Percentiles rank a stretch among this genome's conserved stretches.
phyloP scores from a whole-genome alignment of 2,113 vertebrate species.

The Chrysochloris asiatica region DNA sequence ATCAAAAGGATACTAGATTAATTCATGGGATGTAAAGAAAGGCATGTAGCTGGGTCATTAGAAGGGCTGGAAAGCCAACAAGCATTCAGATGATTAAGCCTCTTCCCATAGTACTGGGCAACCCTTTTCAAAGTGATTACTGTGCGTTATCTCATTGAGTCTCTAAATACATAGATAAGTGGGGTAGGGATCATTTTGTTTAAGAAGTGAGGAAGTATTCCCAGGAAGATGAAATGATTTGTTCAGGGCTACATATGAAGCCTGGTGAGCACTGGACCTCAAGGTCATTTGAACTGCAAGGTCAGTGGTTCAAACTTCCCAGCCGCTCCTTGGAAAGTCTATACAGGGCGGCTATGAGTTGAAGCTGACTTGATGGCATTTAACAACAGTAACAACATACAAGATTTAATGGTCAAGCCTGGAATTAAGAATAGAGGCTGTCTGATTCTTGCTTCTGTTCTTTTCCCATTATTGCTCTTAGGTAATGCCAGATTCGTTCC shows the following conservation, averaged over 20 bases:
- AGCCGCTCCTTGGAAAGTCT: too few species aligned
- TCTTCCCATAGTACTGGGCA: not conserved
- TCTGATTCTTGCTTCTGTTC: not conserved
- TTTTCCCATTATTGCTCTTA: not conserved
- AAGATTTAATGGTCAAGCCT: not conserved
- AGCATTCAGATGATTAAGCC: not conserved
- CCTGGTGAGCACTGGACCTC: too few species aligned
- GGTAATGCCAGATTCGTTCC: too few species aligned
- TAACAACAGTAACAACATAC: too few species aligned
- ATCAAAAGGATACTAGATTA: not conserved
- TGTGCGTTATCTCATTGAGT: not conserved
- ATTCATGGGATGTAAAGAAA: not conserved
- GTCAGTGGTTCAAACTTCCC: too few species aligned
- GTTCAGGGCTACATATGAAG: not conserved
- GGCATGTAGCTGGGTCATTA: not conserved
- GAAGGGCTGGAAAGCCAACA: not conserved
- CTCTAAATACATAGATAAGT: not conserved
- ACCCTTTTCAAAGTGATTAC: not conserved
- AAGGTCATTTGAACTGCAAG: too few species aligned
- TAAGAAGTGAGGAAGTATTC: not conserved
- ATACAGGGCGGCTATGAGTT: too few species aligned
- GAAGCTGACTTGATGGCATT: too few species aligned
- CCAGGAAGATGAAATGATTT: not conserved
- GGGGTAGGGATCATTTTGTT: not conserved
- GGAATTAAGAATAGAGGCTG: not conserved